A percentile compares a stretch with the other conserved stretches of the same genome.
These are phyloP conservation scores for Clamator glandarius DNA, from an alignment of 2,797 vertebrate genomes.

Conservation along the genomic window DNA sequence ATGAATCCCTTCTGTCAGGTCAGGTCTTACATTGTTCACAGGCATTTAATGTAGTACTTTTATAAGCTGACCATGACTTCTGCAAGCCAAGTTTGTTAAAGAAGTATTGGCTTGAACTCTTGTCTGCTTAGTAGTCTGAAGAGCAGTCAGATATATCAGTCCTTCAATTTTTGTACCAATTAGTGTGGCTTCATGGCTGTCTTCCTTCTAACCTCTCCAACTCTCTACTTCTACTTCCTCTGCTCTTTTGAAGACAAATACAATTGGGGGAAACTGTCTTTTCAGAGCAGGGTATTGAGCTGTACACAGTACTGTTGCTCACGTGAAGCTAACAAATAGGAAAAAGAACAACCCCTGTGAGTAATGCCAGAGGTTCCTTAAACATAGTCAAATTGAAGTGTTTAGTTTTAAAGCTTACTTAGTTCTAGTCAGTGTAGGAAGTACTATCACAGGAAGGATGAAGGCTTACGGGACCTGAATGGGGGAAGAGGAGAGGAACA, in stretches of 20 bases:
- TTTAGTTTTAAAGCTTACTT: not conserved
- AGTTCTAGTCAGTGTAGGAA: not conserved
- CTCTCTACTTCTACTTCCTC: not conserved
- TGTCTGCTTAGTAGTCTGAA: not conserved
- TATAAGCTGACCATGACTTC: not conserved
- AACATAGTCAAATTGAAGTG: not conserved
- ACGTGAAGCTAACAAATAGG: not conserved
- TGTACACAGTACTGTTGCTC: not conserved
- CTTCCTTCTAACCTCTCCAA: not conserved
- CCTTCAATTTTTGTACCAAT: not conserved
- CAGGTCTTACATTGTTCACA: not conserved
- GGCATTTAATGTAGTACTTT: not conserved
- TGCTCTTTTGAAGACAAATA: not conserved
- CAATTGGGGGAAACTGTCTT: not conserved
- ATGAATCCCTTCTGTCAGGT: not conserved
- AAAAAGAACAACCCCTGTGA: not conserved
- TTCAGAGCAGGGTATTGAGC: not conserved
- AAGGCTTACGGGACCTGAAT: not conserved
- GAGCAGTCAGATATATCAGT: not conserved
- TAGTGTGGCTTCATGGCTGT: not conserved
- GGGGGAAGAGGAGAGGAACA: not conserved
- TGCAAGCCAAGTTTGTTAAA: not conserved
- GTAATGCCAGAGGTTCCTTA: not conserved
- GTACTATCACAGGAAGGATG: not conserved
- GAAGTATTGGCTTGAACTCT: not conserved